Conservation (phyloP, 2,888 invertebrate species). For the Lepeophtheirus nordmannii region DNA sequence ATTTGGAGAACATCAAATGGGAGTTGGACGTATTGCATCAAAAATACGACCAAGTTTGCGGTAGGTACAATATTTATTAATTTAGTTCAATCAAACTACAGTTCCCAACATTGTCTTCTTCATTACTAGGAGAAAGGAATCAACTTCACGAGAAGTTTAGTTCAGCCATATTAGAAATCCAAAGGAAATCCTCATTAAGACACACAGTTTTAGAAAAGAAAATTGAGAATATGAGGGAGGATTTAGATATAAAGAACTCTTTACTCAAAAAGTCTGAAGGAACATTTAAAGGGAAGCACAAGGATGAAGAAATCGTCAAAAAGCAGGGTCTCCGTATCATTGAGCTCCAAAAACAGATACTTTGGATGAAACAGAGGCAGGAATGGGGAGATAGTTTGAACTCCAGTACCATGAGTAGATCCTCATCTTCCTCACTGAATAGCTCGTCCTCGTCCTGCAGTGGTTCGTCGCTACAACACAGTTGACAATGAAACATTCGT, state of each 20-base stretch:
- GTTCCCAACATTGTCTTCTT: neutral
- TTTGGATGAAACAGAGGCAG: neutral
- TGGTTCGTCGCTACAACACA: no score
- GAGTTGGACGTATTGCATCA: conserved; percentile 54
- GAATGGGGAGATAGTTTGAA: neutral
- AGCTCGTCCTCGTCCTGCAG: neutral
- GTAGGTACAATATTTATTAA: neutral
- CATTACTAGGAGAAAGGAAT: conserved; percentile 16
- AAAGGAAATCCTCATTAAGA: conserved; percentile 67
- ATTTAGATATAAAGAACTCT: conserved; percentile 52
- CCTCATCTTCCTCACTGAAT: neutral
- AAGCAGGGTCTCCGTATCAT: conserved; percentile 1
- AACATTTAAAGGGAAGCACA: neutral
- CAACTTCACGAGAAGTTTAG: conserved; percentile 52
- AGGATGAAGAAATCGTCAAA: neutral
- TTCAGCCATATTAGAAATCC: conserved; percentile 65
- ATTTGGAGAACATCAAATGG: conserved; percentile 47
- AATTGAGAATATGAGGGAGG: conserved; percentile 46
- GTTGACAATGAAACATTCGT: no score
- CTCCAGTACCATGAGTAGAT: neutral
- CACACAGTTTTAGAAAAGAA: conserved; percentile 64
- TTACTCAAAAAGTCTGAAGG: conserved; percentile 42
- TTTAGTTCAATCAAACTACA: conserved; percentile 29
- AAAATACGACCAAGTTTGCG: conserved; percentile 49
- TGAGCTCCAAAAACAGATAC: neutral